A percentile compares a stretch with the other conserved stretches of the same genome.
Evolutionary conservation across 2,888 invertebrate genomes (phyloP).

Genomic region (Cyrtodaria siliqua): DNA sequence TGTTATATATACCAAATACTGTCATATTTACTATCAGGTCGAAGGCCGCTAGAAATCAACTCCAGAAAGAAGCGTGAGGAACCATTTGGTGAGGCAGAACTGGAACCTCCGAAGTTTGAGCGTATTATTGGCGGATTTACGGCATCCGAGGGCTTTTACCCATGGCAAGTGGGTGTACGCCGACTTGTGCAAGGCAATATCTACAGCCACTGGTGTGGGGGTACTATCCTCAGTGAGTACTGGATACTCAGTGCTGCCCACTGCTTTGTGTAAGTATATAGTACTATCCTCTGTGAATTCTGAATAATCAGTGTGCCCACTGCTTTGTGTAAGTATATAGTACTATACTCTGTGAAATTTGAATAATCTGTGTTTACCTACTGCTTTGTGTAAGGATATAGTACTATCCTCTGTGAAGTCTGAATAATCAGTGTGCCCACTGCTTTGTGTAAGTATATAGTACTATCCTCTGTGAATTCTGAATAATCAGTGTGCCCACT

Average conservation of each 20-base stretch:
- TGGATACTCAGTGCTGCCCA: slow-evolving; percentile 85
- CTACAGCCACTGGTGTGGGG: slow-evolving; percentile 80
- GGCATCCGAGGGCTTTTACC: slow-evolving; percentile 78
- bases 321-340: slow-evolving; percentile 33
- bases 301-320: slow-evolving; percentile 71
- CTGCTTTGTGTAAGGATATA: slow-evolving; percentile 77
- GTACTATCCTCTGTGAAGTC: no score
- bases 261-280: slow-evolving; percentile 77
- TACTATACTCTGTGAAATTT: slow-evolving; percentile 77
- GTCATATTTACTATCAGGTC: slow-evolving; percentile 15
- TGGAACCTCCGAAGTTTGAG: slow-evolving; percentile 50
- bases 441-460: slow-evolving; percentile 33
- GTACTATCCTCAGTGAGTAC: slow-evolving; percentile 76
- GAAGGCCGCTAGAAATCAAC: slow-evolving; percentile 58
- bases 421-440: slow-evolving; percentile 71
- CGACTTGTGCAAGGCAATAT: slow-evolving; percentile 21
- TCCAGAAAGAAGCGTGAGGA: slow-evolving; percentile 59
- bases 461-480: slow-evolving; percentile 77
- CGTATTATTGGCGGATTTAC: slow-evolving; percentile 78
- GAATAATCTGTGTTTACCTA: slow-evolving; percentile 84
- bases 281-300: no score
- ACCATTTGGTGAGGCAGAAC: slow-evolving; percentile 36
- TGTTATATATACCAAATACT: neutral
- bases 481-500: slow-evolving; percentile 85
- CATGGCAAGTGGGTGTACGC: slow-evolving; percentile 82